phyloP scores from a whole-genome alignment of 1,140 invertebrate species.

The Atta cephalotes region DNA sequence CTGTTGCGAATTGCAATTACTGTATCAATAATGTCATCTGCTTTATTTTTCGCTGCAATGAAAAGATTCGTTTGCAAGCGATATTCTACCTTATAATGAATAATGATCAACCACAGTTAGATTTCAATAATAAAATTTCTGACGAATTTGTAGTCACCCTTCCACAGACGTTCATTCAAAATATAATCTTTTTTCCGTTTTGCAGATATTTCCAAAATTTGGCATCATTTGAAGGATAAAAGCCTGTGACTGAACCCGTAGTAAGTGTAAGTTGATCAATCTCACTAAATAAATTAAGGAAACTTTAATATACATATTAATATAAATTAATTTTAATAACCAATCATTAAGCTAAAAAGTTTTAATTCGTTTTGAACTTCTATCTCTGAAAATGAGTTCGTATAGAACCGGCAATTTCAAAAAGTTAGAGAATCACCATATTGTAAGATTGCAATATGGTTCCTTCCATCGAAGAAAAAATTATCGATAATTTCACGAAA shows the following conservation, averaged over 20 bases:
- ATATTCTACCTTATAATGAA: neutral
- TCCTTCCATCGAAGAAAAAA: neutral
- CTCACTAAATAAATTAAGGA: neutral
- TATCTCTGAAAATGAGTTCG: too few species aligned
- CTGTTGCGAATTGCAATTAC: slow-evolving; percentile 7
- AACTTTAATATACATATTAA: neutral
- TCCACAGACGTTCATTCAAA: neutral
- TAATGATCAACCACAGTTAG: neutral
- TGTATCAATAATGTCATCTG: slow-evolving; percentile 32
- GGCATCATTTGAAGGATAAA: neutral
- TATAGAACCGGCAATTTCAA: neutral
- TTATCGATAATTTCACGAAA: slow-evolving; percentile 10
- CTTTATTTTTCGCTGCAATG: slow-evolving; percentile 9
- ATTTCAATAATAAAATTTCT: neutral
- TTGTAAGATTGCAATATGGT: neutral
- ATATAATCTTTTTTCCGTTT: neutral
- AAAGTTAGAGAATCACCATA: neutral
- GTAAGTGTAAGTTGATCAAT: neutral
- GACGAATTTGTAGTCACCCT: neutral
- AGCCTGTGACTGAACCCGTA: neutral
- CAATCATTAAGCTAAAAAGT: slow-evolving; percentile 24
- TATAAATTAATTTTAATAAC: neutral
- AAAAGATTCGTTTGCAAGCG: neutral
- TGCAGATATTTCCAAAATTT: neutral
- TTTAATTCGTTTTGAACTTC: neutral